Base-by-base conservation (phyloP, 2,113 vertebrate genomes). In the Hystrix cristata region DNA sequence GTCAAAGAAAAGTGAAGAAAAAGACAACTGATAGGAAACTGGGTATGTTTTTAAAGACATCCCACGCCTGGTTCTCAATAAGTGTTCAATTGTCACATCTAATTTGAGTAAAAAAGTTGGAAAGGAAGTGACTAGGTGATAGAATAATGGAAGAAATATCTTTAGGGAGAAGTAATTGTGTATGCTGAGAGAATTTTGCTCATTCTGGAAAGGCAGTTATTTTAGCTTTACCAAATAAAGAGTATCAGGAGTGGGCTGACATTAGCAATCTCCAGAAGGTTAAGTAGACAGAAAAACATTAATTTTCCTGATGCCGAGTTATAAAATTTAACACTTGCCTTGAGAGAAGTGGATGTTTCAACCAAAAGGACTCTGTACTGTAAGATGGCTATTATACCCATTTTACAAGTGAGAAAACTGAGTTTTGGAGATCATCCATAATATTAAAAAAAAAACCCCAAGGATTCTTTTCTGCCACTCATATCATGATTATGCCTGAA, bases 301-400 rank as follows among this genome's bases (percentile, higher is more conserved):
- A 18, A 57, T 0, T 1, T 85, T 62, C 91, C 48, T 48, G 21
- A 71, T 46, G 71, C 12, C 3, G 31, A 18, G 25, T 9, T 29
- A 25, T 14, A 55, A n/a, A 67, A 10, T 34, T 71, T 46, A 3
- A 19, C 7, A 31, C 51, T 71, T 64, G 46, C 31, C 23, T n/a
- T 34, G 18, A 81, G 34, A 83, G 5, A 7, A 72, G 13, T 31
- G 8, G 12, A 29, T 12, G 3, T 91, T 90, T 95, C 27, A 60
- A 43, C 3, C 15, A 78, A 53, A 19, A 7, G 64, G 7, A 1
- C 21, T 62, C 2, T 81, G 0, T 59, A 25, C 8, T 55, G 0
- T 57, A n/a, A 78, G 31, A 60, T 0, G 23, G 14, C 1, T 31
- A 15, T 53, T 21, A 31, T 76, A 71, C 4, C 3, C 7, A 85